Percentiles rank a stretch among this genome's conserved stretches.
Conservation (phyloP, 2,113 vertebrate species). For the Oxygymnocypris stewartii region DNA sequence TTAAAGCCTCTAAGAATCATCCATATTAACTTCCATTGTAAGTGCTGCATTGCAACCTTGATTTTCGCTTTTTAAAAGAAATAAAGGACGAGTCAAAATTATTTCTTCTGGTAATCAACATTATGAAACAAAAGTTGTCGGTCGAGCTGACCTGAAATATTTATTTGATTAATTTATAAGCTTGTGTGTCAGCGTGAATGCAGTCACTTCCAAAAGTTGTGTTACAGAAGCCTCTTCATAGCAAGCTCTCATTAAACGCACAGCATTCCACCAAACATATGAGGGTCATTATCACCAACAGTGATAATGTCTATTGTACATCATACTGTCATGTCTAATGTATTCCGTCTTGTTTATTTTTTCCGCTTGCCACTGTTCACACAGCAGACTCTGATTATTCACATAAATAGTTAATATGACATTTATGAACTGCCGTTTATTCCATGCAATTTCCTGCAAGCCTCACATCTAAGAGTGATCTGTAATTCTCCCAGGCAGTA, state of each 20-base stretch:
- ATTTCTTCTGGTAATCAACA: background rate
- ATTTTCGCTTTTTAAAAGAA: background rate
- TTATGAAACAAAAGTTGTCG: background rate
- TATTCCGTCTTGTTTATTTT: constrained; percentile 57
- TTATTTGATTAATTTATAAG: background rate
- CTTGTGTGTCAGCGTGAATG: too few relatives aligned
- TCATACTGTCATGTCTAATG: constrained; percentile 50
- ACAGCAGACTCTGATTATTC: constrained; percentile 53
- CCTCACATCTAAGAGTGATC: constrained; percentile 57
- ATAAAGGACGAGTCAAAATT: background rate
- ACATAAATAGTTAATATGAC: constrained; percentile 67
- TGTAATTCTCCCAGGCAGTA: background rate
- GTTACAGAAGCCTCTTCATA: background rate
- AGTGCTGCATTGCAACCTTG: background rate
- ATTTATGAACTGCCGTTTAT: constrained; percentile 56
- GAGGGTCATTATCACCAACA: constrained; percentile 45
- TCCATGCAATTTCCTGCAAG: constrained; percentile 54
- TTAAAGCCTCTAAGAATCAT: background rate
- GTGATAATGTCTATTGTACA: constrained; percentile 43
- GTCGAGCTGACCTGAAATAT: background rate
- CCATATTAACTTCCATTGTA: background rate
- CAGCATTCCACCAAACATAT: constrained; percentile 36
- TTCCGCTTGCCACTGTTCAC: constrained; percentile 49
- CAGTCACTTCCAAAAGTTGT: background rate
- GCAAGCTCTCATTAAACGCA: constrained; percentile 46